Evolutionary conservation across 1,140 invertebrate species (phyloP).

Genomic region (Anadara kagoshimensis): DNA sequence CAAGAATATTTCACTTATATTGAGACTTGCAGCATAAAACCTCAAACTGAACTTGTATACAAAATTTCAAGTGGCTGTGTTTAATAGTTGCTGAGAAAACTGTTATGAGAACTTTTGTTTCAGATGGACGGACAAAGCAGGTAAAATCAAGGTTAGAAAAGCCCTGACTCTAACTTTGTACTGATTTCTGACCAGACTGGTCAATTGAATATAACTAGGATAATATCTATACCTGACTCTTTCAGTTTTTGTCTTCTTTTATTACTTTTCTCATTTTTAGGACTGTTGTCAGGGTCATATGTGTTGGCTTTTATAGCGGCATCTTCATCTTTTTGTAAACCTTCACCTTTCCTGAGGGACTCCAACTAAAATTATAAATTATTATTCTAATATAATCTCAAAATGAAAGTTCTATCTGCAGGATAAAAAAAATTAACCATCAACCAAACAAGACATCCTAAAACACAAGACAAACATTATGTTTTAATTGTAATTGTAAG

Average conservation of each 20-base stretch:
- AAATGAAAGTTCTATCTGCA: not conserved
- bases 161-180: not conserved
- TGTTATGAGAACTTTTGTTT: too few relatives aligned
- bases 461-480: not conserved
- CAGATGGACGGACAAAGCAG: too few relatives aligned
- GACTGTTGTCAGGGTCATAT: slow-evolving; percentile 65
- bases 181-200: not conserved
- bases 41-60: too few relatives aligned
- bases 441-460: not conserved
- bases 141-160: too few relatives aligned
- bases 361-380: slow-evolving; percentile 52
- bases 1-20: too few relatives aligned
- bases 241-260: slow-evolving; percentile 61
- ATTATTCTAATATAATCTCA: not conserved
- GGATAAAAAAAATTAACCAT: not conserved
- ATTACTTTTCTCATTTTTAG: slow-evolving; percentile 68
- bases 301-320: slow-evolving; percentile 63
- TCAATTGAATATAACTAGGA: not conserved
- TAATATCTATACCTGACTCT: slow-evolving; percentile 34
- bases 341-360: slow-evolving; percentile 63
- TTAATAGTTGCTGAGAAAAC: too few relatives aligned
- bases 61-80: too few relatives aligned
- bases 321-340: slow-evolving; percentile 66
- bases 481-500: not conserved
- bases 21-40: too few relatives aligned